A percentile compares a stretch with the other conserved stretches of the same genome.
Evolutionary conservation across 2,888 invertebrate genomes (phyloP).

Genomic region (Drosophila diplacantha): DNA sequence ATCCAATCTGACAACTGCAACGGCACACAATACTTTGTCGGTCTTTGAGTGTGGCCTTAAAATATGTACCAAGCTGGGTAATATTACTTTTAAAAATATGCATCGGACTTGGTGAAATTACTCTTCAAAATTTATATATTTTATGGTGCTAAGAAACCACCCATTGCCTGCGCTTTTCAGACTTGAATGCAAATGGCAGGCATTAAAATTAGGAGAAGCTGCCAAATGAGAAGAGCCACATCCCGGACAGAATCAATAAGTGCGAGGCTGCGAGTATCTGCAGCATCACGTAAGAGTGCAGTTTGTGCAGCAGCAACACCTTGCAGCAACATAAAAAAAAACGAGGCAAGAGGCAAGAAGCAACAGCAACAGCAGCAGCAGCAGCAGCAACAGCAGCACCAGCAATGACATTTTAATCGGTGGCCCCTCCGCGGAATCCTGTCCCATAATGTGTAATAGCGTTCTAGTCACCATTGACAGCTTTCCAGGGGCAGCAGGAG

Average conservation of each 20-base stretch:
- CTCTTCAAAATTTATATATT: not conserved
- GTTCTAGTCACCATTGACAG: conserved; percentile 50
- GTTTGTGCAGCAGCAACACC: conserved; percentile 19
- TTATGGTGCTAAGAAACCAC: not conserved
- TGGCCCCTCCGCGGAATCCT: conserved; percentile 21
- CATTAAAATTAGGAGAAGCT: conserved; percentile 6
- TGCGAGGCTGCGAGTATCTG: conserved; percentile 9
- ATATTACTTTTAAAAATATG: not conserved
- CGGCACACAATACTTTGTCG: conserved; percentile 38
- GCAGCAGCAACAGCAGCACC: conserved; percentile 47
- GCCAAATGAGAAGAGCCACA: not conserved
- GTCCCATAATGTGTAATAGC: conserved; percentile 45
- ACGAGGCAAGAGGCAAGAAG: not conserved
- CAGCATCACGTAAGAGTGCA: conserved; percentile 15
- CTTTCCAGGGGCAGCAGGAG: conserved; percentile 18
- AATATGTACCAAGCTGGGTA: not conserved
- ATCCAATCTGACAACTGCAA: conserved; percentile 35
- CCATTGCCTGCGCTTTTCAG: not conserved
- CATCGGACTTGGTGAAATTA: too few relatives aligned
- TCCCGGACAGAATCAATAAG: conserved; percentile 11
- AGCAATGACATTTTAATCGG: conserved; percentile 71
- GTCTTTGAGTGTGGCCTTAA: not conserved
- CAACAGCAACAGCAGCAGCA: conserved; percentile 45
- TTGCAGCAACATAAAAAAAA: conserved; percentile 12
- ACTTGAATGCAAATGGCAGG: conserved; percentile 4